Evolutionary conservation across 2,113 vertebrate genomes (phyloP), one percentile per base, ranked within the genome.

Genomic region (Atherinomorus stipes): DNA sequence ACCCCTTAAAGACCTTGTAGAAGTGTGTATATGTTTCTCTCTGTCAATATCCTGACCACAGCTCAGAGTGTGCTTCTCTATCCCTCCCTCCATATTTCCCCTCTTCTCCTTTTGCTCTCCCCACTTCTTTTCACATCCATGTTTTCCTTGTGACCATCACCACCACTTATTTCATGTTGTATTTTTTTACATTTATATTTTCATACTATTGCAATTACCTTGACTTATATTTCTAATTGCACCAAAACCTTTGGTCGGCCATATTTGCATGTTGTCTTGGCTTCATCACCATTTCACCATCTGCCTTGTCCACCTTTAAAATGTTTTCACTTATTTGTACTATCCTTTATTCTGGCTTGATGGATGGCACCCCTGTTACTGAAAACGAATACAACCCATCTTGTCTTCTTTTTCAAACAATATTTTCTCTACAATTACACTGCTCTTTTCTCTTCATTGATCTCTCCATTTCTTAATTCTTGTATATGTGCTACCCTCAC

Each of bases 41-140:
- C 54, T 81, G 45, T 85, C 66, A 71, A 79, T 91, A 84, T 90
- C 81, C 87, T 92, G 85, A 91, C 83, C 88, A 81, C 83, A 81
- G 81, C 85, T 91, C 89, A 90, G 82, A 88, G 79, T 90, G 83
- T 90, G 84, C 87, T 89, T 92, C 82, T 92, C 80, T 89, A 83
- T 89, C 74, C 83, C 45, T 85, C 76, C 84, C 80, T 79, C 82
- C 92, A 88, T 90, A 64, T 66, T 64, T 25, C 52, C 82, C 81
- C 53, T 59, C 80, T 65, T 91, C 92, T 88, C 73, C 87, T 90
- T 86, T 92, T 52, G 47, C 73, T 76, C 93, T 23, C 66, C 57
- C 66, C 0, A 50, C 71, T 73, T 85, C 68, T 69, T 87, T 89
- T 87, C 74, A 90, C 88, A 84, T 91, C 83, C 62, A 49, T 37